Base-by-base conservation (phyloP, 2,888 invertebrate genomes). In the Phasia obesa region DNA sequence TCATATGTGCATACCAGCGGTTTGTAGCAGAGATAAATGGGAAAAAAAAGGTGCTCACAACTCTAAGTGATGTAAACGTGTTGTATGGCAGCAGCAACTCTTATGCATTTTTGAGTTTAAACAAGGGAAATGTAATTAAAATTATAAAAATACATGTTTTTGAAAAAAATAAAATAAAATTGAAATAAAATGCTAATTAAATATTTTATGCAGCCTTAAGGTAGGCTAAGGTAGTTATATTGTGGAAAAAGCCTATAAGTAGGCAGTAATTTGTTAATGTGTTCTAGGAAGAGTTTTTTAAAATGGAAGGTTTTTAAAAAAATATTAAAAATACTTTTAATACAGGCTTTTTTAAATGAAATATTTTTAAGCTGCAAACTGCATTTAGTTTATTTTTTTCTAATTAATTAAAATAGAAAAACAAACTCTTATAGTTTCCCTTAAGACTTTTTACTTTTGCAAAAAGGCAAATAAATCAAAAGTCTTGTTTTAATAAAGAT, bases 1-100 rank as follows among this genome's bases (percentile, higher is more conserved):
- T 85, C 86, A 86, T 85, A 86, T 87, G 88, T 86, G 87, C 88
- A 88, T 87, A 85, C 86, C 87, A 85, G 86, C 82, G 87, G 86
- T 85, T 84, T 76, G 79, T 31, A 51, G 57, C 47, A 65, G 44
- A 74, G 55, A 60, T 31, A 62, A 23, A 51, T 49, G 27, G 7
- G 15, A 47, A 44, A 70, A 44, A 70, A 42, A 55, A 49, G n/a
- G 6, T 17, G 13, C 49, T 70, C 17, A 57, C 60, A 62, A 21
- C n/a, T 59, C 44, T n/a, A 21, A 27, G 35, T 64, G 47, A 64
- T 59, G 69, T 19, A 53, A 76, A 60, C 62, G 62, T 70, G 62
- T 47, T 55, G n/a, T 42, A 38, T 23, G 15, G 11, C 9, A 53
- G 53, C 44, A 70, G 44, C 70, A 47, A 47, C 25, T 62, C 35